phyloP scores from a whole-genome alignment of 2,797 vertebrate species.

The Centroberyx gerrardi region DNA sequence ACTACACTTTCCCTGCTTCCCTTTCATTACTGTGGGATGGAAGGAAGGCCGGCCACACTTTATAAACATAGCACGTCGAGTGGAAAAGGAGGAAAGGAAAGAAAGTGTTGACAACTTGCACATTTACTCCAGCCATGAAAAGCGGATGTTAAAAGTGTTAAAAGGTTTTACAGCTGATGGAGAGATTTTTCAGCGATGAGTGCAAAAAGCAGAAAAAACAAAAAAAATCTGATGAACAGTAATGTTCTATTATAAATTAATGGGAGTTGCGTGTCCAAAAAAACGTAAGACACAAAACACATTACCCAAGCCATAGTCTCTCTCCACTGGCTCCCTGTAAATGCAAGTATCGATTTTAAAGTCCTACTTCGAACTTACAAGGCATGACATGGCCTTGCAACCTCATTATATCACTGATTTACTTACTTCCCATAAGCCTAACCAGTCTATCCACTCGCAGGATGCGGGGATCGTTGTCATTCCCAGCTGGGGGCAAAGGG shows the following conservation, averaged over 20 bases:
- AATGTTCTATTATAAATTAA: no score
- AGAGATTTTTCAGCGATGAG: neutral
- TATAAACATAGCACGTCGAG: neutral
- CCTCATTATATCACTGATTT: conserved; percentile 67
- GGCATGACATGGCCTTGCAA: conserved; percentile 57
- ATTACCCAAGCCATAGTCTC: conserved; percentile 21
- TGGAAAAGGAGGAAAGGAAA: neutral
- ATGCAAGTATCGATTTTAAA: conserved; percentile 71
- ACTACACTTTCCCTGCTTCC: conserved; percentile 1
- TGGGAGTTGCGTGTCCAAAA: no score
- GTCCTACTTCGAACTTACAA: conserved; percentile 58
- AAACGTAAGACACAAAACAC: no score
- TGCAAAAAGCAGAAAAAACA: neutral
- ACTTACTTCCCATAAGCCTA: conserved; percentile 47
- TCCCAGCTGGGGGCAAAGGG: conserved; percentile 39
- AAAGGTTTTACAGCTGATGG: neutral
- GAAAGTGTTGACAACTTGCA: neutral
- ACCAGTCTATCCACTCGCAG: conserved; percentile 29
- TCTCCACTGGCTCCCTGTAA: conserved; percentile 37
- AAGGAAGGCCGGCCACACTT: neutral
- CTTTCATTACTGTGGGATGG: conserved; percentile 1
- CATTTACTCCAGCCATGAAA: neutral
- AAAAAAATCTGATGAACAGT: no score
- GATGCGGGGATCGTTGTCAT: conserved; percentile 14
- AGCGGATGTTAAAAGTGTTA: neutral